Percentiles rank a stretch among this genome's conserved stretches.
phyloP scores from a whole-genome alignment of 2,797 vertebrate species.

The Tiaroga cobitis region DNA sequence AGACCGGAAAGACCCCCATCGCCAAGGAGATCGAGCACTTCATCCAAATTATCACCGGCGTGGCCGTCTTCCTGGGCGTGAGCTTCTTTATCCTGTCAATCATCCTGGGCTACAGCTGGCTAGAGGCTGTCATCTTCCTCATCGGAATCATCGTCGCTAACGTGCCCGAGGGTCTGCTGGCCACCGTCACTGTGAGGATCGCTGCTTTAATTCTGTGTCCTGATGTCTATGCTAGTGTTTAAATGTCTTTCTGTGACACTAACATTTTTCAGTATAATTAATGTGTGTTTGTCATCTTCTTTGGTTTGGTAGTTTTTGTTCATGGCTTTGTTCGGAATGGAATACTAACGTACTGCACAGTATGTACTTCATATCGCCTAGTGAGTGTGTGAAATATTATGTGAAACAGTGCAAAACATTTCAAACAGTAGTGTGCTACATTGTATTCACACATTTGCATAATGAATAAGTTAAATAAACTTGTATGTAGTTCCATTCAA shows the following conservation, averaged over 20 bases:
- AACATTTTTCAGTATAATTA: neutral
- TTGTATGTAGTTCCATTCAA: neutral
- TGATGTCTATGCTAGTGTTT: neutral
- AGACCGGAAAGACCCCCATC: conserved; percentile 92
- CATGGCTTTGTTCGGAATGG: conserved; percentile 20
- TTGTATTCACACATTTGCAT: neutral
- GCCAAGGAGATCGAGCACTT: conserved; percentile 94
- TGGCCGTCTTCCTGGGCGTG: conserved; percentile 90
- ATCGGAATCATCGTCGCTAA: conserved; percentile 95
- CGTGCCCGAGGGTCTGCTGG: conserved; percentile 91
- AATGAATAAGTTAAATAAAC: neutral
- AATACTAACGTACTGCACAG: neutral
- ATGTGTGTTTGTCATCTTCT: conserved; percentile 2
- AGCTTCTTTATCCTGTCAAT: conserved; percentile 90
- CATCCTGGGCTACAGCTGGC: conserved; percentile 87
- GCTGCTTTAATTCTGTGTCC: neutral
- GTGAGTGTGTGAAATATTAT: neutral
- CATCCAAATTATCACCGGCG: conserved; percentile 93
- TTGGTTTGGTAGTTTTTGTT: neutral
- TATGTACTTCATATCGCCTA: neutral
- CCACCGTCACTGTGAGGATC: conserved; percentile 89
- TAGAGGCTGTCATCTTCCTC: conserved; percentile 94
- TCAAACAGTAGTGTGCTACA: neutral
- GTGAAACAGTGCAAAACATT: neutral
- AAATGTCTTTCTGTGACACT: neutral